These are phyloP conservation scores for Chloroceryle inda DNA, from an alignment of 2,797 vertebrate genomes.

Conservation along the genomic window DNA sequence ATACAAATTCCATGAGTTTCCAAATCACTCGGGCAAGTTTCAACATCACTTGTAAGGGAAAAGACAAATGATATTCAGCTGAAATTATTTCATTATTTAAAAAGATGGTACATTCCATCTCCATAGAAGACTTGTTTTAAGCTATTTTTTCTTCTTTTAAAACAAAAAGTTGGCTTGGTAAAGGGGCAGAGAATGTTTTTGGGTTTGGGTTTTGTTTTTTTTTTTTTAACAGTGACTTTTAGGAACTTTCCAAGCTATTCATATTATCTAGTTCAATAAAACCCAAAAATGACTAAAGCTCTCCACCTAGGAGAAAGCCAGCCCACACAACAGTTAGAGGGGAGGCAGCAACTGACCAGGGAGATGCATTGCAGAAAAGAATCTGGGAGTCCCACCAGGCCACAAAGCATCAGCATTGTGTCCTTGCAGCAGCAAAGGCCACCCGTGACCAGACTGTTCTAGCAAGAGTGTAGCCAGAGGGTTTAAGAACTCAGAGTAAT, in stretches of 20 bases:
- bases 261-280: neutral
- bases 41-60: neutral
- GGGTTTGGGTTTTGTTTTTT: neutral
- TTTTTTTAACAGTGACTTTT: neutral
- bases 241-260: neutral
- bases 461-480: accelerated
- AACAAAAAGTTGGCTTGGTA: neutral
- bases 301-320: neutral
- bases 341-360: neutral
- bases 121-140: neutral
- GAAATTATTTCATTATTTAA: neutral
- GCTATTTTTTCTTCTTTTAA: neutral
- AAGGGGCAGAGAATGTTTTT: neutral
- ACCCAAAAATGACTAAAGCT: neutral
- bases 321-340: neutral
- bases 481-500: neutral
- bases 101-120: neutral
- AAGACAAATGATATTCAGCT: neutral
- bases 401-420: neutral
- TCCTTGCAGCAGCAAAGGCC: neutral
- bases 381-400: neutral
- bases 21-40: conserved; percentile 9
- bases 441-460: neutral
- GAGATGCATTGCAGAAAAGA: neutral
- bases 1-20: neutral